A percentile compares a stretch with the other conserved stretches of the same genome.
phyloP scores from a whole-genome alignment of 2,113 vertebrate genomes.

The Phylloscopus trochilus region DNA sequence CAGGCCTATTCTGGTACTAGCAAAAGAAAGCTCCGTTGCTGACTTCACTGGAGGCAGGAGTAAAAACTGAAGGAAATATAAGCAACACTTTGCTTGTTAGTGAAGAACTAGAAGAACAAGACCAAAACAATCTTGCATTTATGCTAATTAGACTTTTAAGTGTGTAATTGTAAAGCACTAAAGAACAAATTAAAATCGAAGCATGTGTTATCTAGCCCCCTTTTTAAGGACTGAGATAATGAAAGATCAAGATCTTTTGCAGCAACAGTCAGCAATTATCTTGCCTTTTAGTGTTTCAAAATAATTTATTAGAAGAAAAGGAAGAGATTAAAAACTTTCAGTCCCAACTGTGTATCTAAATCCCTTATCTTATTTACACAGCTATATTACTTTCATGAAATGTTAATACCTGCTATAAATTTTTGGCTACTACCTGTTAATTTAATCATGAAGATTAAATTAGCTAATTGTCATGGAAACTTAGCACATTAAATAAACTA shows the following conservation, averaged over 20 bases:
- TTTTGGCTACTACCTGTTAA: constrained; percentile 16
- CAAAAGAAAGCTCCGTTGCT: not conserved
- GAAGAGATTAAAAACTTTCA: not conserved
- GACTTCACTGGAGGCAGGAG: not conserved
- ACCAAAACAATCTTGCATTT: not conserved
- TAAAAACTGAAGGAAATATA: not conserved
- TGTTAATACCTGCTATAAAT: not conserved
- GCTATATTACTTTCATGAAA: not conserved
- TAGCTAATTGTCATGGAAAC: constrained; percentile 9
- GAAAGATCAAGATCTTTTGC: not conserved
- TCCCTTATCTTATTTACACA: not conserved
- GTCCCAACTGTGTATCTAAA: not conserved
- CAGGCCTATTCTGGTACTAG: not conserved
- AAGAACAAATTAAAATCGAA: not conserved
- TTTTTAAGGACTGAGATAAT: not conserved
- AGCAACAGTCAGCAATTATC: not conserved
- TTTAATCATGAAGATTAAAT: constrained; percentile 15
- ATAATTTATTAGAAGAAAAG: not conserved
- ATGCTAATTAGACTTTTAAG: not conserved
- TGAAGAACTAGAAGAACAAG: not conserved
- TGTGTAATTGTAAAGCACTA: not conserved
- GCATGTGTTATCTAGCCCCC: not conserved
- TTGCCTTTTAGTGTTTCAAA: not conserved
- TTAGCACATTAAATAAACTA: not conserved
- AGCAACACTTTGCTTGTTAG: not conserved